Evolutionary conservation across 2,797 vertebrate species (phyloP), one percentile per base, ranked within the genome.

Genomic region (Serranus cabrilla): DNA sequence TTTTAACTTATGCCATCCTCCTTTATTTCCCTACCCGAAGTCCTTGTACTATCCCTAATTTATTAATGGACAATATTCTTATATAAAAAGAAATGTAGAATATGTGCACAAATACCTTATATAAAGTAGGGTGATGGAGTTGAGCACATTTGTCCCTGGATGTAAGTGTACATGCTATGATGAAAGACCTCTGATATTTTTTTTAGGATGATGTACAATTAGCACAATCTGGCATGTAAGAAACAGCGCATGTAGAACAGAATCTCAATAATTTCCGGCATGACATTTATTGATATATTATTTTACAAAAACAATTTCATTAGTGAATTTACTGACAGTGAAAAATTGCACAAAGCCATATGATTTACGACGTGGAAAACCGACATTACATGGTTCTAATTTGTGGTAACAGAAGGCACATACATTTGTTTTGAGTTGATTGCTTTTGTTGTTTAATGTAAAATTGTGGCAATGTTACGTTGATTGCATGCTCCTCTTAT

Each of bases 181-280:
- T 72, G 91, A 91, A 87, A 92, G 91, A 94, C 88, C 88, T 94
- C 87, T 87, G 85, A 76, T 58, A 64, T 65, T 86, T 90, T 83
- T 90, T 95, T 94, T 92, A 93, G 94, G 90, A 94, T 83, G 86
- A 90, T 95, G 93, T 94, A 92, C 92, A 92, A 95, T 93, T 95
- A 95, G 93, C 95, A 95, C 93, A 95, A 94, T 95, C 86, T 90
- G 96, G 97, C 97, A 96, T 96, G 97, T 96, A 92, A 91, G 93
- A 93, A 93, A 95, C 95, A 95, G 89, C 94, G 98, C 98, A 99
- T 99, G 98, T 96, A 94, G 94, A 96, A 93, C 93, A 95, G 94
- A 96, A 93, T 95, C 92, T 92, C 85, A 91, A 82, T 89, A 91
- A 93, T 96, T 92, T 93, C 87, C 90, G 96, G 97, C 97, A 99